Conservation (phyloP, 1,140 invertebrate genomes). For the Aphaenogaster rudis region DNA sequence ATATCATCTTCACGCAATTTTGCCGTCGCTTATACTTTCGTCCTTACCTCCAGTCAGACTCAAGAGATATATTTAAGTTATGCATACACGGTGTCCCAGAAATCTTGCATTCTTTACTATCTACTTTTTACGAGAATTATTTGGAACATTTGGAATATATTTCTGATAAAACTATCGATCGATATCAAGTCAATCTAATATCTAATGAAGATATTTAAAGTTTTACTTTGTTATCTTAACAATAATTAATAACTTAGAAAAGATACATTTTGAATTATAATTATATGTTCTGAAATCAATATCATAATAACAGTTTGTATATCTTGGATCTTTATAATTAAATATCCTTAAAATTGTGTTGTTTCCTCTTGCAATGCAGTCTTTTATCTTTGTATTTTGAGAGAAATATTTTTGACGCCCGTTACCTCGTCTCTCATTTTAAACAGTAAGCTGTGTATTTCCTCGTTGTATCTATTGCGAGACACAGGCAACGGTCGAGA, state of each 20-base stretch:
- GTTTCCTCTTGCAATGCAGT: neutral
- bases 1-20: constrained; percentile 11
- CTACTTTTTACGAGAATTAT: neutral
- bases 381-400: neutral
- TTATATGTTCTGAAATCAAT: neutral
- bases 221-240: neutral
- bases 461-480: constrained; percentile 10
- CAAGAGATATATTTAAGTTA: constrained; percentile 1
- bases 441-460: constrained; percentile 8
- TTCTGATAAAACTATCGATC: neutral
- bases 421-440: constrained; percentile 14
- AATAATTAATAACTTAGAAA: neutral
- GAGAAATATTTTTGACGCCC: neutral
- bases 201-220: constrained; percentile 3
- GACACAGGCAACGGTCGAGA: constrained; percentile 17
- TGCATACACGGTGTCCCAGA: neutral
- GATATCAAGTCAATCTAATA: neutral
- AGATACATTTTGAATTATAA: neutral
- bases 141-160: neutral
- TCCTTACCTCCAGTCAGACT: neutral
- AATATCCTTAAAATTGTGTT: neutral
- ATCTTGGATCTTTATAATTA: neutral
- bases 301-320: neutral
- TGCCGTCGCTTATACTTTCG: neutral
- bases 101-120: neutral